Evolutionary conservation across 2,113 vertebrate genomes (phyloP), one percentile per base, ranked within the genome.

Genomic region (Natator depressus): DNA sequence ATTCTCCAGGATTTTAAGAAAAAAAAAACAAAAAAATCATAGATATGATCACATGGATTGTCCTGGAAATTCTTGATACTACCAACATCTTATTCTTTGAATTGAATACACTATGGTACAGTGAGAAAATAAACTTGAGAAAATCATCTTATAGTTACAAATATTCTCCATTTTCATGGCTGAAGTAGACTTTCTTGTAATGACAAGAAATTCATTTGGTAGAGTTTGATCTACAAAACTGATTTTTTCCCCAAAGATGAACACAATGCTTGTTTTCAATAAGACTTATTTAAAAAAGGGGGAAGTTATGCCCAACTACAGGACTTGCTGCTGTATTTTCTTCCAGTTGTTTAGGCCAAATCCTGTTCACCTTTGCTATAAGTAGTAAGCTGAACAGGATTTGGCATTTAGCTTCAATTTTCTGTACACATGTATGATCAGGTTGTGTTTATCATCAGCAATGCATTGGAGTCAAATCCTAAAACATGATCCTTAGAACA

Each of bases 321-420:
- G 53, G 90, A 85, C 47, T 84, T 95, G 88, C 83, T 93, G 47
- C 80, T 93, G 0, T 16, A 2, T 89, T 84, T 95, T 80, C 59
- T 94, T 95, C 93, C 92, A 95, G 89, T 94, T 94, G 82, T 55
- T 95, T 50, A 88, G 50, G 89, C 72, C 13, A 85, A 90, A 79
- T 84, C 72, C 78, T 53, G 12, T 86, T 89, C 46, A 82, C 78
- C 72, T 86, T 76, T 86, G 57, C 87, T 80, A 5, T 31, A 94
- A 10, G 85, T 53, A 89, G 35, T 46, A 85, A 85, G 10, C 57
- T 96, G 82, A 93, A 89, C 46, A n/a, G 81, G 7, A 53, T 93
- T 82, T 95, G 93, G 94, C 94, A 95, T 85, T 94, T 89, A 97
- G 96, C 95, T 97, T 96, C 96, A 14, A 49, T 89, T 86, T 89